Evolutionary conservation across 92 coral and sea anemone genomes (phyloP), one percentile per base, ranked within the genome.

Genomic region (Pocillopora grandis): DNA sequence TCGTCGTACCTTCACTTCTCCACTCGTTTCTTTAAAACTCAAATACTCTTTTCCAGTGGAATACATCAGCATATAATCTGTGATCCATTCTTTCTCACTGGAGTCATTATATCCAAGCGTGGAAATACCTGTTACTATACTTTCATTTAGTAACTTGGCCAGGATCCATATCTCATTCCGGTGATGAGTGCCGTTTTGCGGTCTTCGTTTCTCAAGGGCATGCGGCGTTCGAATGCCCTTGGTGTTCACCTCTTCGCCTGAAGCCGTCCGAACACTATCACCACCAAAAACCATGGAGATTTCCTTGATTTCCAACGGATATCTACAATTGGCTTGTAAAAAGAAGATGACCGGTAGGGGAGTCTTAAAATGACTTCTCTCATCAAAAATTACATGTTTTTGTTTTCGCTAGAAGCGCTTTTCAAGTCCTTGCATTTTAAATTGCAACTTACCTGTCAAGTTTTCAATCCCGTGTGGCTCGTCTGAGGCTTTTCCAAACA

Each of bases 81-180:
- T 83, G 31, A 90, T 60, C 93, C 93, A 90, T 55, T 90, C 93
- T 1, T 80, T 18, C 27, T 68, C 84, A 4, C 14, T 55, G 17
- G 68, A 60, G 64, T 80, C 87, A 5, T 89, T 89, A 76, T 90
- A 90, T 66, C 93, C 93, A 58, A 87, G 93, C 15, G 91, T 90
- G 9, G 93, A 85, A 16, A 90, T 80, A 56, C 93, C 84, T 5
- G 91, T 90, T 3, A 90, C 35, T 27, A 90, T 65, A 16, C 75
- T 78, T 1, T 87, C 83, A 27, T 87, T 87, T 13, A 35, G 58
- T 35, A 90, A 72, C 16, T 90, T 58, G 2, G 88, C 84, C 48
- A 61, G 23, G 14, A 90, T 61, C 91, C 91, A 90, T 3, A 87
- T 17, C 49, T 19, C 33, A 19, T 49, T 49, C 3, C 42, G 9